These are phyloP conservation scores for Acleris holmiana DNA, from an alignment of 2,888 invertebrate species.

Conservation along the genomic window DNA sequence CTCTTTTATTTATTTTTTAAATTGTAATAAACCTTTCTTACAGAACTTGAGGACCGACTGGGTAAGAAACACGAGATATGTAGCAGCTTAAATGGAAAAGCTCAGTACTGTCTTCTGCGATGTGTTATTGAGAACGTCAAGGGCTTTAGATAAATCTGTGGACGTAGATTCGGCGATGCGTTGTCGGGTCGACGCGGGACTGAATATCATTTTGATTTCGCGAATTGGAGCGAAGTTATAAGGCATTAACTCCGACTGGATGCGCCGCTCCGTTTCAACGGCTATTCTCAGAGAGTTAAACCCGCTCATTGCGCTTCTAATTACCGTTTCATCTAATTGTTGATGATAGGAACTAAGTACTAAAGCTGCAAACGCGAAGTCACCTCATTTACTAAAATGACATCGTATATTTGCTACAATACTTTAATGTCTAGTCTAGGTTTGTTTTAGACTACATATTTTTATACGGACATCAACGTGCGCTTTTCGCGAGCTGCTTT, in stretches of 20 bases:
- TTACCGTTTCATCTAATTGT: no score
- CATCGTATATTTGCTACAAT: no score
- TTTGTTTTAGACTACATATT: no score
- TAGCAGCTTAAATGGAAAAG: background rate
- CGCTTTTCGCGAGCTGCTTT: no score
- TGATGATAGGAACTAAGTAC: no score
- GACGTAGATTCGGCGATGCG: background rate
- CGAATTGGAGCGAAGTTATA: slow-evolving; percentile 38
- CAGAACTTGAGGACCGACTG: no score
- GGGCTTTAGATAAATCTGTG: slow-evolving; percentile 3
- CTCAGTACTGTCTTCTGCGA: background rate
- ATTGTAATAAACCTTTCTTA: no score
- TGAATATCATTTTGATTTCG: slow-evolving; percentile 43
- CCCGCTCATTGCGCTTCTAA: background rate
- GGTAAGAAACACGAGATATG: background rate
- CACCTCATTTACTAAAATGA: no score
- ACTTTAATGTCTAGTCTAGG: no score
- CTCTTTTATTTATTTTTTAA: no score
- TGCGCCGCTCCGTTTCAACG: background rate
- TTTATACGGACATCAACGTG: no score
- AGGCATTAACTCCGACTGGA: background rate
- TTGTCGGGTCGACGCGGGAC: slow-evolving; percentile 3
- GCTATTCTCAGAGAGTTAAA: background rate
- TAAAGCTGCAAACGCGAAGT: no score
- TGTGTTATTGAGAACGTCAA: background rate